Evolutionary conservation across 2,113 vertebrate genomes (phyloP).

Genomic region (Xenopus laevis): DNA sequence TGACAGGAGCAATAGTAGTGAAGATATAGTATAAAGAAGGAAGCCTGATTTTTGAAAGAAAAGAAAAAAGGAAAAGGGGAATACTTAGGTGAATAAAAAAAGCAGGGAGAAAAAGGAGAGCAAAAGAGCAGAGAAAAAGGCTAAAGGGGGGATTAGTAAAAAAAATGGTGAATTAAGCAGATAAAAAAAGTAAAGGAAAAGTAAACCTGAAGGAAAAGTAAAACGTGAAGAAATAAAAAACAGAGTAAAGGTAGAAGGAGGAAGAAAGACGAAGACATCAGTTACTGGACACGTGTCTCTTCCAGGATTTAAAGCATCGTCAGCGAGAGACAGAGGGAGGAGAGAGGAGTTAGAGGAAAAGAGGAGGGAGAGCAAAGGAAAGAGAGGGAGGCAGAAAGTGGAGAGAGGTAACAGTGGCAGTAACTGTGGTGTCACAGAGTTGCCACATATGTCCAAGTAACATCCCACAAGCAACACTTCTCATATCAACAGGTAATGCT

Average conservation of each 20-base stretch:
- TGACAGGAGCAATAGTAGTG: neutral
- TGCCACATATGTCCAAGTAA: constrained; percentile 24
- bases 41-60: no score
- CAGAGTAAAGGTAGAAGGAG: neutral
- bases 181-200: no score
- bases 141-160: no score
- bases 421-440: constrained; percentile 2
- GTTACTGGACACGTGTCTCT: constrained; percentile 40
- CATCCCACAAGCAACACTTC: neutral
- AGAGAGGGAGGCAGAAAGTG: constrained; percentile 6
- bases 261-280: constrained; percentile 23
- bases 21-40: neutral
- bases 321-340: constrained; percentile 45
- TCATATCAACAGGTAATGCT: constrained; percentile 16
- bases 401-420: constrained; percentile 4
- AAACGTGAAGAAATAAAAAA: neutral
- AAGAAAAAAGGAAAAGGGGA: neutral
- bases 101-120: neutral
- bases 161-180: no score
- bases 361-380: constrained; percentile 14
- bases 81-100: neutral
- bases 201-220: neutral
- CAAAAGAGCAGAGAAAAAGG: neutral
- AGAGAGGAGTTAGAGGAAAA: constrained; percentile 22
- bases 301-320: constrained; percentile 45